phyloP scores from a whole-genome alignment of 1,140 invertebrate genomes.

The Anagrus nilaparvatae region DNA sequence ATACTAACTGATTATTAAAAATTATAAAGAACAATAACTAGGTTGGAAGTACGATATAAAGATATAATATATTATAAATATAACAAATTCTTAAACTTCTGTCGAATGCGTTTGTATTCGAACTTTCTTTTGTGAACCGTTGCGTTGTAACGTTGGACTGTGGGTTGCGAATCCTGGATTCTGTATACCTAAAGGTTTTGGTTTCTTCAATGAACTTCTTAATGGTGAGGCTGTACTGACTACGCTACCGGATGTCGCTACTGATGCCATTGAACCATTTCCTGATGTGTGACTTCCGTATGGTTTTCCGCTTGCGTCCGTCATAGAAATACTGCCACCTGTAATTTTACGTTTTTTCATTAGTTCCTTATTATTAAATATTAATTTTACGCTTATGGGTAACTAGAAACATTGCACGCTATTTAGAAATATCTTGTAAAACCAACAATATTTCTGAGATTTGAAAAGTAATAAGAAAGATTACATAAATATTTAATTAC shows the following conservation, averaged over 20 bases:
- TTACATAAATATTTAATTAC: no score
- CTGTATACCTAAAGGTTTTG: slow-evolving; percentile 68
- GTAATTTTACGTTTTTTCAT: no score
- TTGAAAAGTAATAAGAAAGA: no score
- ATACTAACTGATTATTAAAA: not conserved
- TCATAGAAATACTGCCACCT: slow-evolving; percentile 62
- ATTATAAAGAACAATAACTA: not conserved
- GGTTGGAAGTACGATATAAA: not conserved
- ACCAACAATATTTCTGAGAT: no score
- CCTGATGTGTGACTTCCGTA: slow-evolving; percentile 56
- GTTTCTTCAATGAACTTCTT: slow-evolving; percentile 72
- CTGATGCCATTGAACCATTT: slow-evolving; percentile 67
- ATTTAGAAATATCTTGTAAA: no score
- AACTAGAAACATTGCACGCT: no score
- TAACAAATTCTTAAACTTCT: slow-evolving; percentile 67
- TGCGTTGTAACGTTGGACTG: slow-evolving; percentile 67
- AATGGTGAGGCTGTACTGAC: slow-evolving; percentile 56
- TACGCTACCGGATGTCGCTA: slow-evolving; percentile 56
- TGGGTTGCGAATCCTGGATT: slow-evolving; percentile 73
- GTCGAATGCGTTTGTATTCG: slow-evolving; percentile 80
- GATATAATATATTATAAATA: slow-evolving; percentile 3
- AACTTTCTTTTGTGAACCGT: slow-evolving; percentile 78
- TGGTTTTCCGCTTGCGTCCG: slow-evolving; percentile 70
- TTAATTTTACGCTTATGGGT: no score
- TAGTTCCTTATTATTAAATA: no score